phyloP scores from a whole-genome alignment of 64 coral and sea anemone genomes.

The Dendrophyllia cribrosa region DNA sequence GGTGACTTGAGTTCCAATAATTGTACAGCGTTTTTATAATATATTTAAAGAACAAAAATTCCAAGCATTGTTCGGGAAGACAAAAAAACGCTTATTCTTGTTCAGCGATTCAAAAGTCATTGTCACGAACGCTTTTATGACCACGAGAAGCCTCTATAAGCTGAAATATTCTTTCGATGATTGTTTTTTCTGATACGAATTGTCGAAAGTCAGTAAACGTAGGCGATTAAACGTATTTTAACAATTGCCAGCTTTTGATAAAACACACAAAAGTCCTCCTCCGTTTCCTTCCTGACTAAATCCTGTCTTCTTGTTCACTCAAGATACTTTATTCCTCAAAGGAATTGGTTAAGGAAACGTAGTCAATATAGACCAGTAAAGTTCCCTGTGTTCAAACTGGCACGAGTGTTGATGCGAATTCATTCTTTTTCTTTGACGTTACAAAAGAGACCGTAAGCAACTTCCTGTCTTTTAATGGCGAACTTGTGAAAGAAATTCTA shows the following conservation, averaged over 20 bases:
- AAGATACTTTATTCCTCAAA: neutral
- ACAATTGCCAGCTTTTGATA: neutral
- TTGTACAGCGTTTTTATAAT: too few species aligned
- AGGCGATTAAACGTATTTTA: neutral
- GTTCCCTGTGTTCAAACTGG: neutral
- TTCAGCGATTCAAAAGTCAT: neutral
- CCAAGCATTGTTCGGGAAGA: neutral
- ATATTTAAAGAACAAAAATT: neutral
- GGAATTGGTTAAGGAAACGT: neutral
- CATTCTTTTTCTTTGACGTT: constrained; percentile 6
- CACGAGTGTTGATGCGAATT: constrained; percentile 6
- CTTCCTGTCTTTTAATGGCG: constrained; percentile 47
- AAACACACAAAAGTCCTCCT: constrained; percentile 17
- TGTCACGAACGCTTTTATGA: neutral
- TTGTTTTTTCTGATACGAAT: neutral
- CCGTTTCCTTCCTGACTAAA: constrained; percentile 27
- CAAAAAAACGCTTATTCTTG: neutral
- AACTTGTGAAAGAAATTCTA: neutral
- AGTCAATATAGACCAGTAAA: neutral
- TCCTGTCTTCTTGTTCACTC: neutral
- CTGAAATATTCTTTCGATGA: neutral
- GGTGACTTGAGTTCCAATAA: neutral
- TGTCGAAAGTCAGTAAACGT: neutral
- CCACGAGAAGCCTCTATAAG: neutral
- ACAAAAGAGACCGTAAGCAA: neutral